Base-by-base conservation (phyloP, 2,888 invertebrate genomes). In the Diarsia rubi region DNA sequence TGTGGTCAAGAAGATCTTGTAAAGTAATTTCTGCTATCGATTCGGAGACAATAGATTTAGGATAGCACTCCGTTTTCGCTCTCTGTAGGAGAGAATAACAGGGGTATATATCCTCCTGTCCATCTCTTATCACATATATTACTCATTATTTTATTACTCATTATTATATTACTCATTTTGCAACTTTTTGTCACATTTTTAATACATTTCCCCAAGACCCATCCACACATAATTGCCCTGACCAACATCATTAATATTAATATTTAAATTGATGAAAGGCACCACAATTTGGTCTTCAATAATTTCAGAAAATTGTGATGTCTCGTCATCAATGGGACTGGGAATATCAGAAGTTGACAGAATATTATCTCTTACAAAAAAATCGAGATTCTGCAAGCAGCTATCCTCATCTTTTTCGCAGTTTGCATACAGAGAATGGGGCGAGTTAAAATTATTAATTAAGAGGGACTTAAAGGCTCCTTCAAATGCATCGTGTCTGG, bases 391-490 rank as follows among this genome's bases (percentile, higher is more conserved):
- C 45, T 59, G 47, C 69, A 73, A 63, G 42, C 66, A 72, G 6
- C 16, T 47, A 52, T 82, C 79, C 0, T 54, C 27, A 52, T 86
- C 85, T 16, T 82, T 75, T 52, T 88, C 85, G 37, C 87, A 87
- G 37, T 85, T 87, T 85, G 85, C 16, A 24, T 65, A 47, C 66
- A 72, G 45, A 60, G 69, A 65, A 65, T 75, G 65, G 47, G 78
- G 68, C 3, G 85, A 74, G 62, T 52, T 81, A 68, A 64, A 81
- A 82, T 88, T 85, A 78, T 84, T 87, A 59, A 86, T 52, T 24
- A 86, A 68, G 5, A 88, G 45, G 12, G 86, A 19, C 78, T 88
- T 84, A 57, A 73, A 88, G 11, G 88, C 85, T 24, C 83, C 81
- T 69, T 89, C 87, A 81, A 89, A 88, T 11, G 62, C 75, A 16